Evolutionary conservation across 1,140 invertebrate genomes (phyloP).

Genomic region (Zophobas morio): DNA sequence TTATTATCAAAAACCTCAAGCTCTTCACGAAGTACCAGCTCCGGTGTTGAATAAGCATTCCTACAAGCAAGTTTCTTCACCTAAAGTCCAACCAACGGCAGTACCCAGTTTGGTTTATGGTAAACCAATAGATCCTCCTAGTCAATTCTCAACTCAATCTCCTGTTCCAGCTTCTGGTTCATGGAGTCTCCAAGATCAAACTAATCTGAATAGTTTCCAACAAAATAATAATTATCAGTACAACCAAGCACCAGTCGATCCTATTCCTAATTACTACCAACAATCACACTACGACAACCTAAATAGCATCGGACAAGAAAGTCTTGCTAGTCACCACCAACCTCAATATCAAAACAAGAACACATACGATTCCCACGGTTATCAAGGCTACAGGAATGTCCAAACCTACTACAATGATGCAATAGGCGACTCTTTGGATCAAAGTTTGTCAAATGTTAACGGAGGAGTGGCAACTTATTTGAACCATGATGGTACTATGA

Average conservation of each 20-base stretch:
- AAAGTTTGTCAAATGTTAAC: constrained; percentile 10
- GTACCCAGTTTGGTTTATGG: constrained; percentile 23
- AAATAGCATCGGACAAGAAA: not conserved
- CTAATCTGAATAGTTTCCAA: not conserved
- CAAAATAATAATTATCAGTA: not conserved
- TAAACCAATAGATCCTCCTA: constrained; percentile 1
- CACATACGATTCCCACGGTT: not conserved
- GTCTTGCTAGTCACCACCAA: not conserved
- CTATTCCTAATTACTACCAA: constrained; percentile 18
- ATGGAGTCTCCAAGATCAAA: constrained; percentile 11
- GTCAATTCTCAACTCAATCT: constrained; percentile 1
- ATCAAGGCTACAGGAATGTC: constrained; percentile 4
- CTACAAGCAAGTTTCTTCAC: not conserved
- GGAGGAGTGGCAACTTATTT: constrained; percentile 17
- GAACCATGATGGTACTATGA: constrained; percentile 25
- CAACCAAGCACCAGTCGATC: constrained; percentile 3
- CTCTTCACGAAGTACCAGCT: constrained; percentile 21
- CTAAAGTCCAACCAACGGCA: not conserved
- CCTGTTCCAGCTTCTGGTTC: not conserved
- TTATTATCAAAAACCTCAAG: constrained; percentile 28
- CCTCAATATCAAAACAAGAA: not conserved
- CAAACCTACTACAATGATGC: constrained; percentile 20
- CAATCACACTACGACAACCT: not conserved
- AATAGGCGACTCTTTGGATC: constrained; percentile 7
- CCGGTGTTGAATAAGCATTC: constrained; percentile 18